phyloP scores from a whole-genome alignment of 1,140 invertebrate genomes.

The Reticulitermes speratus region DNA sequence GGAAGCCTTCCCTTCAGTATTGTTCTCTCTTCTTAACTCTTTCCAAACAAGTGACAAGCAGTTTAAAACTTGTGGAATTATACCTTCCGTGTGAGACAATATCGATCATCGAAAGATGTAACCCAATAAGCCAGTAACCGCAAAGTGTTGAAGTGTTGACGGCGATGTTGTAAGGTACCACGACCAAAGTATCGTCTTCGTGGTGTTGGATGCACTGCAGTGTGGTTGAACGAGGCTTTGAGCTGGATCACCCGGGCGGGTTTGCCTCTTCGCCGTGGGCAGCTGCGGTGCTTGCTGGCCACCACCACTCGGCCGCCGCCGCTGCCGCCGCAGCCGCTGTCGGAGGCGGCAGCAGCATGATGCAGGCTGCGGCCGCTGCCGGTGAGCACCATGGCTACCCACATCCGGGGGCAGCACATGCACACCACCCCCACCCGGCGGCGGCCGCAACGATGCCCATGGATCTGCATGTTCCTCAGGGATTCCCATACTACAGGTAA shows the following conservation, averaged over 20 bases:
- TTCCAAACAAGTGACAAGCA: no score
- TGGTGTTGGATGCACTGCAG: slow-evolving; percentile 2
- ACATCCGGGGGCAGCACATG: slow-evolving; percentile 33
- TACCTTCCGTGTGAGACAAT: no score
- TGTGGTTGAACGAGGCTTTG: slow-evolving; percentile 7
- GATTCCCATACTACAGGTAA: slow-evolving; percentile 85
- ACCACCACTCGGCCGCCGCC: slow-evolving; percentile 45
- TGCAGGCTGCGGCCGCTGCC: slow-evolving; percentile 51
- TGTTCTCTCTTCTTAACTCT: no score
- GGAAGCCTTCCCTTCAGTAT: no score
- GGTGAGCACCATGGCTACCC: slow-evolving; percentile 55
- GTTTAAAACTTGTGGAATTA: no score
- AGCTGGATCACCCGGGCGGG: slow-evolving; percentile 57
- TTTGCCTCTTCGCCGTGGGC: slow-evolving; percentile 69
- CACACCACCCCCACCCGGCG: slow-evolving; percentile 39
- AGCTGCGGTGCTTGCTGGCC: slow-evolving; percentile 62
- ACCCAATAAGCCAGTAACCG: no score
- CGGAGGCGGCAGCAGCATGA: slow-evolving; percentile 27
- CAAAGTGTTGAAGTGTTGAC: no score
- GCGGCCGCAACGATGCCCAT: slow-evolving; percentile 63
- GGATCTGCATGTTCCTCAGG: slow-evolving; percentile 83
- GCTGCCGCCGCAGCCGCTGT: slow-evolving; percentile 29
- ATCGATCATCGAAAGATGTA: no score
- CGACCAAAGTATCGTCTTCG: not conserved
- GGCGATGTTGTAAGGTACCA: no score